A percentile compares a stretch with the other conserved stretches of the same genome.
Evolutionary conservation across 2,113 vertebrate genomes (phyloP).

Genomic region (Cygnus atratus): DNA sequence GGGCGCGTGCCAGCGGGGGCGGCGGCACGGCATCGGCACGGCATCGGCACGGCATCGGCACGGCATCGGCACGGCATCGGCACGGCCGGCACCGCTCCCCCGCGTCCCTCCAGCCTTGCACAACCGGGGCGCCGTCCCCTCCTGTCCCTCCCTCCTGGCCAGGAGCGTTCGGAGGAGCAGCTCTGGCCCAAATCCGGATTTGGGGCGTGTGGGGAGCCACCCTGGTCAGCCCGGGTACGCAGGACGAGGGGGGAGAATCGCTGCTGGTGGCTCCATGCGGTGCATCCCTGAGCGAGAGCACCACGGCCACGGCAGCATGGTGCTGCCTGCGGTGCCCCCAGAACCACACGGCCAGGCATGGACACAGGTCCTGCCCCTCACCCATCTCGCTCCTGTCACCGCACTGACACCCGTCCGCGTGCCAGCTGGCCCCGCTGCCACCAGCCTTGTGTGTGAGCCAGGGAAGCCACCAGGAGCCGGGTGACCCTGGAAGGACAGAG

Average conservation of each 20-base stretch:
- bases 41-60: background rate
- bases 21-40: background rate
- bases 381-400: background rate
- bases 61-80: background rate
- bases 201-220: background rate
- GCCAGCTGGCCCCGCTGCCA: background rate
- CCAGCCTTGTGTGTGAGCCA: background rate
- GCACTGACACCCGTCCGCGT: accelerated
- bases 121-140: accelerated
- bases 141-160: background rate
- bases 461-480: background rate
- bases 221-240: accelerated
- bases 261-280: background rate
- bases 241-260: accelerated
- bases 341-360: no score
- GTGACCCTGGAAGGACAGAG: background rate
- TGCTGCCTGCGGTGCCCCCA: no score
- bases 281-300: no score
- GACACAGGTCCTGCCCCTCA: background rate
- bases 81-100: background rate
- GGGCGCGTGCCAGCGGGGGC: accelerated
- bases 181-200: background rate
- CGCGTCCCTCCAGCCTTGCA: accelerated
- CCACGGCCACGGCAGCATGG: background rate
- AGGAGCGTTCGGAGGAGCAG: background rate